Conservation (phyloP, 2,113 vertebrate species). For the Hydrolagus affinis region DNA sequence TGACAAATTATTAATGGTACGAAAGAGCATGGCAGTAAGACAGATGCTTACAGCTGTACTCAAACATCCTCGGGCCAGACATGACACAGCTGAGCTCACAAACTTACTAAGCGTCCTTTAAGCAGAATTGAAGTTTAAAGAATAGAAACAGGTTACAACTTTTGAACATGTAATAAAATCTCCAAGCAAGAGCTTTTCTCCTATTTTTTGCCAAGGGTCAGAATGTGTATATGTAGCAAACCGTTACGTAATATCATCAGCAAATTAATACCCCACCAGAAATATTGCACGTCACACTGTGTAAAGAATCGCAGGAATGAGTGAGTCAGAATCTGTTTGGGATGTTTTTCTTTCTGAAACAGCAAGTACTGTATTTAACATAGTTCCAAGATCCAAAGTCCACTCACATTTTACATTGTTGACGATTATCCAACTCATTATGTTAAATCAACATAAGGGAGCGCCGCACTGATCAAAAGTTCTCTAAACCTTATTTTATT, state of each 20-base stretch:
- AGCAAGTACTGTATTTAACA: not conserved
- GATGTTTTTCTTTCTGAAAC: conserved; percentile 11
- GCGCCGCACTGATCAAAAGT: not conserved
- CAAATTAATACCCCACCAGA: conserved; percentile 8
- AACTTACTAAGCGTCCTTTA: not conserved
- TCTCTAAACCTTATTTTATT: conserved; percentile 5
- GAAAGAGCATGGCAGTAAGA: conserved; percentile 6
- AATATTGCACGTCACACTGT: not conserved
- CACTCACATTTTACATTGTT: not conserved
- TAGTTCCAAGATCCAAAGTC: not conserved
- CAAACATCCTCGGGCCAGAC: conserved; percentile 7
- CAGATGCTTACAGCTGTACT: conserved; percentile 4
- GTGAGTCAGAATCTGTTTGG: conserved; percentile 27
- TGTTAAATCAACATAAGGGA: not conserved
- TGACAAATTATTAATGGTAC: conserved; percentile 27
- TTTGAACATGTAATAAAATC: conserved; percentile 24
- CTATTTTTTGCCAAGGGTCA: conserved; percentile 14
- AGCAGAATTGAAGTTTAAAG: not conserved
- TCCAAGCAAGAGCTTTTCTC: not conserved
- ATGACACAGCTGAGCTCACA: conserved; percentile 4
- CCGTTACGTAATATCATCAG: not conserved
- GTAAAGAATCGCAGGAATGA: not conserved
- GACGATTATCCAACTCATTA: not conserved
- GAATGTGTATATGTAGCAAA: not conserved
- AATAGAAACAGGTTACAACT: not conserved